Evolutionary conservation across 1,140 invertebrate genomes (phyloP).

Genomic region (Listronotus oregonensis): DNA sequence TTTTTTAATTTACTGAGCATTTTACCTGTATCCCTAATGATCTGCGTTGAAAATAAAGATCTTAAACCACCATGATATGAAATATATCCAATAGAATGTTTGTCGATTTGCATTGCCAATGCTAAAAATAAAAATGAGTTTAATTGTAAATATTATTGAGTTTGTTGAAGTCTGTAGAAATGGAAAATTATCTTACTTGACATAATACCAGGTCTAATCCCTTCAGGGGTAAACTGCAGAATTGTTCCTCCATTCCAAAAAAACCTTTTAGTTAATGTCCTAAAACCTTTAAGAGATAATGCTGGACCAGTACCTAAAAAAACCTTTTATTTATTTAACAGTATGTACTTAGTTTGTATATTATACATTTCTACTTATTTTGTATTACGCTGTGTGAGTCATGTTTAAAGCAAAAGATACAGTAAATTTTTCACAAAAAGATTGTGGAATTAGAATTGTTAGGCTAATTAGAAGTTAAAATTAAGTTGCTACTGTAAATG

Average conservation of each 20-base stretch:
- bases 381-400: too few relatives aligned
- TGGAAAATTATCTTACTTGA: constrained; percentile 64
- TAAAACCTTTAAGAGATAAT: constrained; percentile 74
- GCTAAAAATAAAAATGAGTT: constrained; percentile 61
- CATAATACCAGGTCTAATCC: constrained; percentile 72
- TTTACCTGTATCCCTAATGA: constrained; percentile 75
- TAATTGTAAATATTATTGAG: too few relatives aligned
- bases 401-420: too few relatives aligned
- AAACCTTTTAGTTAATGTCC: constrained; percentile 70
- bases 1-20: constrained; percentile 28
- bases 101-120: constrained; percentile 81
- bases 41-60: constrained; percentile 77
- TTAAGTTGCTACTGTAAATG: too few relatives aligned
- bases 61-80: constrained; percentile 78
- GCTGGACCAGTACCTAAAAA: constrained; percentile 70
- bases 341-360: too few relatives aligned
- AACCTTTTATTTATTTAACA: too few relatives aligned
- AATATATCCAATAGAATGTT: constrained; percentile 83
- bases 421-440: too few relatives aligned
- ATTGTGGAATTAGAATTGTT: too few relatives aligned
- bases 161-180: too few relatives aligned
- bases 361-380: too few relatives aligned
- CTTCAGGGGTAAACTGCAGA: constrained; percentile 72
- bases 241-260: constrained; percentile 74
- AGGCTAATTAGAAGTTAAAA: too few relatives aligned